A percentile compares a stretch with the other conserved stretches of the same genome.
Conservation (phyloP, 2,113 vertebrate species). For the Osmerus eperlanus region DNA sequence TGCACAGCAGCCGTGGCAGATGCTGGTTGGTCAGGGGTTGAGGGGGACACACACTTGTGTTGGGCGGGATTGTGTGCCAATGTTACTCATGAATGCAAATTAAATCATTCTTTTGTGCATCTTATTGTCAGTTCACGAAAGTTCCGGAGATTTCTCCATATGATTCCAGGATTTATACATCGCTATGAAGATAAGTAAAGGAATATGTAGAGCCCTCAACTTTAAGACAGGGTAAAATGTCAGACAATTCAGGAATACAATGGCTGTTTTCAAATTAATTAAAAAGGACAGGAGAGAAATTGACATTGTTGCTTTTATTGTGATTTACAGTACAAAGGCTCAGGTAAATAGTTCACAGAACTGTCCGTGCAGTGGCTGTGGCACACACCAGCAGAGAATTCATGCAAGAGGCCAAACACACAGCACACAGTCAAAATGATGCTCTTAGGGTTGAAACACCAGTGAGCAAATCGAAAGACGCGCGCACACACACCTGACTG, state of each 20-base stretch:
- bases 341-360: conserved; percentile 48
- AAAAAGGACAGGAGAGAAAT: not conserved
- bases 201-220: too few species aligned
- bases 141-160: too few species aligned
- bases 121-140: too few species aligned
- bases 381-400: conserved; percentile 31
- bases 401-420: conserved; percentile 56
- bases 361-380: conserved; percentile 24
- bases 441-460: not conserved
- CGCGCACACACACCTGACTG: conserved; percentile 19
- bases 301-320: conserved; percentile 17
- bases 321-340: conserved; percentile 42
- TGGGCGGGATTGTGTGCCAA: conserved; percentile 4
- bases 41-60: not conserved
- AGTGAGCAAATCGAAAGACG: conserved; percentile 20
- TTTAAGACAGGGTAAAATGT: too few species aligned
- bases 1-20: conserved; percentile 4
- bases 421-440: conserved; percentile 10
- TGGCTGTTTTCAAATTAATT: not conserved
- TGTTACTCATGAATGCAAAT: not conserved
- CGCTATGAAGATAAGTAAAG: too few species aligned
- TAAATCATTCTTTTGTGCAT: not conserved
- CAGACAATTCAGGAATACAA: not conserved
- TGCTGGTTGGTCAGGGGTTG: conserved; percentile 23
- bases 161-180: too few species aligned